Percentiles rank a stretch among this genome's conserved stretches.
These are phyloP conservation scores for Mionectes macconnelli DNA, from an alignment of 2,113 vertebrate species.

Conservation along the genomic window DNA sequence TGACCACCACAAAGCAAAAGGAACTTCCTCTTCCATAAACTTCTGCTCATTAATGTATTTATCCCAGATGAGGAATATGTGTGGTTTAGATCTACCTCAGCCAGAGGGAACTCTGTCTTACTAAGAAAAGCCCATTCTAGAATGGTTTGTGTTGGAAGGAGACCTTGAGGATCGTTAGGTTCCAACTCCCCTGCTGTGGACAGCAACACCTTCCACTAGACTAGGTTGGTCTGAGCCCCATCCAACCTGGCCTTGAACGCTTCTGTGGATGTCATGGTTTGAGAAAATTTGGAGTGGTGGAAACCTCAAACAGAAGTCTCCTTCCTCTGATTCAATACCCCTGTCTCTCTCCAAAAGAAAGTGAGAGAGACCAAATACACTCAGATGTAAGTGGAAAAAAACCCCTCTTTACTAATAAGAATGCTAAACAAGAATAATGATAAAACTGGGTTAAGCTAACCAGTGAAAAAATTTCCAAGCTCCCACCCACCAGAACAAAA, in stretches of 20 bases:
- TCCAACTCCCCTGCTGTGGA: rapidly evolving
- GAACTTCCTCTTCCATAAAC: not conserved
- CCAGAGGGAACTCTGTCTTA: not conserved
- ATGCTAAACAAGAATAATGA: too few species aligned
- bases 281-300: too few species aligned
- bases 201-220: not conserved
- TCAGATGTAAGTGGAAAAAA: too few species aligned
- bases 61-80: not conserved
- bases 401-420: too few species aligned
- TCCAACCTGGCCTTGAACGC: not conserved
- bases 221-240: not conserved
- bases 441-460: too few species aligned
- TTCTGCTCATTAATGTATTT: not conserved
- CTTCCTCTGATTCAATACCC: too few species aligned
- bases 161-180: not conserved
- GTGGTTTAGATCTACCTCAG: not conserved
- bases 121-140: not conserved
- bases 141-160: not conserved
- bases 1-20: not conserved
- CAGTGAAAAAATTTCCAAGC: too few species aligned
- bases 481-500: too few species aligned
- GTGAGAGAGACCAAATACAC: too few species aligned
- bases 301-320: too few species aligned
- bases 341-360: too few species aligned
- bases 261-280: too few species aligned